These are phyloP conservation scores for Dallia pectoralis DNA, from an alignment of 2,797 vertebrate species.

Conservation along the genomic window DNA sequence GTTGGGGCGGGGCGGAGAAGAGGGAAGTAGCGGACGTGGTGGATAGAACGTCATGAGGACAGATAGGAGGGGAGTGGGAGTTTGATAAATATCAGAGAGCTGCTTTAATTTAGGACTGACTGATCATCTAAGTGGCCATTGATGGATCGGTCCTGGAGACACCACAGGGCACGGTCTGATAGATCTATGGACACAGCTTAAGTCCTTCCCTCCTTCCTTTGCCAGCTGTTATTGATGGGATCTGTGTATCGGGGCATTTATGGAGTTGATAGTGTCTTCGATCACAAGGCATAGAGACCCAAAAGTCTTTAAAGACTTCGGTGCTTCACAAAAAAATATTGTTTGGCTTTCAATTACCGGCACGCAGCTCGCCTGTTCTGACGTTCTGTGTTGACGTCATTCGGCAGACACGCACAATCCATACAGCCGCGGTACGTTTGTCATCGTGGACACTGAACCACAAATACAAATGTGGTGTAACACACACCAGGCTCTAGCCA, in stretches of 20 bases:
- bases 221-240: conserved; percentile 17
- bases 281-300: conserved; percentile 16
- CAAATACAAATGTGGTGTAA: too few species aligned
- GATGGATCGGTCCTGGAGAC: conserved; percentile 45
- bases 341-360: neutral
- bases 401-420: too few species aligned
- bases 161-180: conserved; percentile 34
- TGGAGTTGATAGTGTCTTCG: conserved; percentile 6
- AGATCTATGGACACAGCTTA: conserved; percentile 38
- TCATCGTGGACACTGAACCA: too few species aligned
- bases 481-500: too few species aligned
- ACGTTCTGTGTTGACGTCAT: too few species aligned
- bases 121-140: conserved; percentile 37
- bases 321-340: neutral
- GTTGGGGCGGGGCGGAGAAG: too few species aligned
- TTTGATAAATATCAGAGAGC: conserved; percentile 61
- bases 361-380: neutral
- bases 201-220: conserved; percentile 12
- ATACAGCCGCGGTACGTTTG: too few species aligned
- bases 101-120: conserved; percentile 51
- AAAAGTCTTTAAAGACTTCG: neutral
- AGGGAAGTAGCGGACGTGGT: neutral
- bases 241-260: conserved; percentile 14
- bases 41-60: neutral
- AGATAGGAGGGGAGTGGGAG: conserved; percentile 49